These are phyloP conservation scores for Phytoseiulus persimilis DNA, from an alignment of 2,888 invertebrate species.

Conservation along the genomic window DNA sequence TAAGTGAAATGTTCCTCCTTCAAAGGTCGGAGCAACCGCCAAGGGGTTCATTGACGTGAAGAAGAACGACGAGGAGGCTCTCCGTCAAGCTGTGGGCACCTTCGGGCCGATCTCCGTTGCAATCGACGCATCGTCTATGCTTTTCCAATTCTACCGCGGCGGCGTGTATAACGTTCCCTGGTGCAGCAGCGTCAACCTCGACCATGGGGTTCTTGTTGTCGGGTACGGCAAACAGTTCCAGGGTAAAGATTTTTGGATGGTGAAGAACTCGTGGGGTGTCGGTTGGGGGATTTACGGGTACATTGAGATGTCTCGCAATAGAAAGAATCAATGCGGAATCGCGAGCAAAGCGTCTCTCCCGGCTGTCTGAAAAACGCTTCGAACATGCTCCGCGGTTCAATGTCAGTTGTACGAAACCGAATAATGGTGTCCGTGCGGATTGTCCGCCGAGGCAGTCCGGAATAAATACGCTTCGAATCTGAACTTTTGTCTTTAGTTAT, in stretches of 20 bases:
- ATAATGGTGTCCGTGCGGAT: not conserved
- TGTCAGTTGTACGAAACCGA: not conserved
- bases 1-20: not conserved
- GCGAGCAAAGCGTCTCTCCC: conserved; percentile 75
- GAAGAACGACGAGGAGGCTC: conserved; percentile 46
- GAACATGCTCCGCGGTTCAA: not conserved
- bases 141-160: conserved; percentile 46
- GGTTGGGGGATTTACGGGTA: conserved; percentile 76
- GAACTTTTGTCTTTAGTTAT: not conserved
- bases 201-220: conserved; percentile 49
- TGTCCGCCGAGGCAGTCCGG: not conserved
- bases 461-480: not conserved
- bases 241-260: conserved; percentile 67
- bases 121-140: conserved; percentile 46
- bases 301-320: conserved; percentile 77
- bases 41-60: conserved; percentile 47
- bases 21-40: conserved; percentile 46
- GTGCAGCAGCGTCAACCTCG: conserved; percentile 59
- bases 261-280: conserved; percentile 75
- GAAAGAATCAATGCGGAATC: conserved; percentile 75
- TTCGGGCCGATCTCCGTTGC: conserved; percentile 48
- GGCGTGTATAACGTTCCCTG: conserved; percentile 59
- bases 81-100: conserved; percentile 48
- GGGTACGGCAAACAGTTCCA: conserved; percentile 49
- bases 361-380: conserved; percentile 58